These are phyloP conservation scores for Drosophila tanythrix DNA, from an alignment of 2,888 invertebrate genomes.

Conservation along the genomic window DNA sequence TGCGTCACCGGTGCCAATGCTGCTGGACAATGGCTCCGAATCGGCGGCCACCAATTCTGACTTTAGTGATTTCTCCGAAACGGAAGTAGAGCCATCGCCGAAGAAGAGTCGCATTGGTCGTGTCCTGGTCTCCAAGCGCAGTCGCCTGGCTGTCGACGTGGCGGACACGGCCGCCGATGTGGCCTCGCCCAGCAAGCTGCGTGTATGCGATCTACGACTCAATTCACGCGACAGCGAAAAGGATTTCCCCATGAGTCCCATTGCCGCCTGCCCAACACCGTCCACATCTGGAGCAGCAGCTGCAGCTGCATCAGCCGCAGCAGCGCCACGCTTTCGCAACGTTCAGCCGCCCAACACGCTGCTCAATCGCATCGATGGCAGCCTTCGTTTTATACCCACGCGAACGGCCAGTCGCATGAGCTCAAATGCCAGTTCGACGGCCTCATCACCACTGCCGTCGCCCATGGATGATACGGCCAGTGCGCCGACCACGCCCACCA, in stretches of 20 bases:
- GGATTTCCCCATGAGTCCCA: constrained; percentile 79
- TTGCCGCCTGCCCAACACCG: constrained; percentile 54
- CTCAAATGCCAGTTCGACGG: constrained; percentile 72
- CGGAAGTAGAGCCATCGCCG: constrained; percentile 90
- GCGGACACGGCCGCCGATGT: constrained; percentile 86
- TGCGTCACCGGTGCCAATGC: constrained; percentile 83
- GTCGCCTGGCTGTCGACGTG: constrained; percentile 81
- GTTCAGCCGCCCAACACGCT: constrained; percentile 75
- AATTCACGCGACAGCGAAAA: constrained; percentile 88
- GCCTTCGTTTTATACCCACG: constrained; percentile 63
- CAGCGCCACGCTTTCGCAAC: constrained; percentile 63
- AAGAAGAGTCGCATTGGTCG: constrained; percentile 87
- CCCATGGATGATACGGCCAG: constrained; percentile 78
- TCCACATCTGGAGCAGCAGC: constrained; percentile 52
- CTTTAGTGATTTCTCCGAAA: constrained; percentile 87
- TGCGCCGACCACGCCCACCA: constrained; percentile 64
- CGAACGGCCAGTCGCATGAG: constrained; percentile 66
- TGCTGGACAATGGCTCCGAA: constrained; percentile 82
- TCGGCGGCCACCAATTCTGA: constrained; percentile 84
- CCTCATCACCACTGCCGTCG: constrained; percentile 77
- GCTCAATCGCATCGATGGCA: constrained; percentile 69
- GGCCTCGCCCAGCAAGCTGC: constrained; percentile 89
- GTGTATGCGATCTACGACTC: constrained; percentile 88
- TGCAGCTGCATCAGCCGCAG: constrained; percentile 3
- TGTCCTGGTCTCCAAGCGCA: constrained; percentile 85